Base-by-base conservation (phyloP, 2,888 invertebrate species). In the Resseliella maxima region DNA sequence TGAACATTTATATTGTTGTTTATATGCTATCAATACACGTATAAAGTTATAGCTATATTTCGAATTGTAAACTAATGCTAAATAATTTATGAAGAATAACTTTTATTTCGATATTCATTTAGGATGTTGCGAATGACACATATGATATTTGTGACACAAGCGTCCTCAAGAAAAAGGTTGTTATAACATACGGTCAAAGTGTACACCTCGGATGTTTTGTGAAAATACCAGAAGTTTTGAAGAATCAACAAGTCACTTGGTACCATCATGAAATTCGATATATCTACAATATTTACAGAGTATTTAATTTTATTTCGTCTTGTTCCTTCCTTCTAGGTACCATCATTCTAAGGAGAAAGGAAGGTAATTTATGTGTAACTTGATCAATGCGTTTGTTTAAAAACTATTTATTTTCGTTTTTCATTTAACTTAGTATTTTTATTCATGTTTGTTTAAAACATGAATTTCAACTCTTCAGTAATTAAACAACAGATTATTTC, bases 141-240 rank as follows among this genome's bases (percentile, higher is more conserved):
- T 95, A 96, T 0, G 96, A 96, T 88, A 96, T 97, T 86, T 97
- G 97, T 90, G 97, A 97, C 90, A 96, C 96, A 81, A 97, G 96
- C 88, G 95, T 97, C 85, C 94, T 96, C 85, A 95, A 97, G 89
- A 96, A 97, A 92, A 95, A 95, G 89, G 94, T 98, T 89, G 94
- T 96, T 0, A 97, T 97, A 21, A 97, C 97, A 0, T 98, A 97
- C 95, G 98, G 98, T 21, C 97, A 98, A 91, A 97, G 97, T 89
- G 93, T 98, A 87, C 97, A 98, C 90, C 93, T 98, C 86, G 96
- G 97, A 86, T 98, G 97, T 91, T 97, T 97, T 90, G 94, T 97
- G 87, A 96, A 95, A 90, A 96, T 96, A 94, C 96, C 96, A 0
- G 96, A 96, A 88, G 96, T 96, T 36, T 91, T 96, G 86, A 94